These are phyloP conservation scores for Apis laboriosa DNA, from an alignment of 1,140 invertebrate species.

Conservation along the genomic window DNA sequence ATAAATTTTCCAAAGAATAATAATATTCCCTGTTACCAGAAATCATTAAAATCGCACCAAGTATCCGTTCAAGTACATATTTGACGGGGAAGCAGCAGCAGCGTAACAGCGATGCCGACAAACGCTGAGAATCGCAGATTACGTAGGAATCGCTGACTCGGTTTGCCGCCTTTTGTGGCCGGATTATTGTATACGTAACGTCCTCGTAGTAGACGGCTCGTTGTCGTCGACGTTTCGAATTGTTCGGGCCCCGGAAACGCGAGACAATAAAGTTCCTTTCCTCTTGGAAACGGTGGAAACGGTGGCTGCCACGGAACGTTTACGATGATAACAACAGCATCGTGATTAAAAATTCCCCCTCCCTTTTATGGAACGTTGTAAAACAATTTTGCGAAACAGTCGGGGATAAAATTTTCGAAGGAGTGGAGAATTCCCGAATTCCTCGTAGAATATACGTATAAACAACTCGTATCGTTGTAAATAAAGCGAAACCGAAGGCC, in stretches of 20 bases:
- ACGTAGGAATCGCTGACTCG: slow-evolving; percentile 57
- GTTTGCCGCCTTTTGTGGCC: slow-evolving; percentile 53
- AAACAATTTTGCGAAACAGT: neutral
- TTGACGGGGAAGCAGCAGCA: slow-evolving; percentile 11
- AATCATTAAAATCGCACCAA: too few species aligned
- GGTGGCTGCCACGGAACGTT: neutral
- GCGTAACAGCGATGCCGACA: slow-evolving; percentile 40
- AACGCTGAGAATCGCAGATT: slow-evolving; percentile 61
- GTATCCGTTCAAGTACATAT: slow-evolving; percentile 39
- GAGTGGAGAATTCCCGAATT: too few species aligned
- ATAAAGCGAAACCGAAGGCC: too few species aligned
- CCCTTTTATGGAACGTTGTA: neutral
- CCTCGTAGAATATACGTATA: too few species aligned
- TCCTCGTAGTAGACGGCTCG: slow-evolving; percentile 24
- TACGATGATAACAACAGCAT: neutral
- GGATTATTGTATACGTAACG: slow-evolving; percentile 50
- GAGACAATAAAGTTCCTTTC: slow-evolving; percentile 21
- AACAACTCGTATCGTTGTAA: too few species aligned
- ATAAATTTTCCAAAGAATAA: too few species aligned
- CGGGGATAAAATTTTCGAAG: neutral
- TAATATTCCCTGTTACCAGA: too few species aligned
- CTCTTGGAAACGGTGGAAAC: too few species aligned
- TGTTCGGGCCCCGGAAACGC: slow-evolving; percentile 28
- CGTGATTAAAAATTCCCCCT: slow-evolving; percentile 12
- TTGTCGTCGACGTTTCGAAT: slow-evolving; percentile 38